Conservation (phyloP, 2,888 invertebrate species). For the Sarcophaga variegata region DNA sequence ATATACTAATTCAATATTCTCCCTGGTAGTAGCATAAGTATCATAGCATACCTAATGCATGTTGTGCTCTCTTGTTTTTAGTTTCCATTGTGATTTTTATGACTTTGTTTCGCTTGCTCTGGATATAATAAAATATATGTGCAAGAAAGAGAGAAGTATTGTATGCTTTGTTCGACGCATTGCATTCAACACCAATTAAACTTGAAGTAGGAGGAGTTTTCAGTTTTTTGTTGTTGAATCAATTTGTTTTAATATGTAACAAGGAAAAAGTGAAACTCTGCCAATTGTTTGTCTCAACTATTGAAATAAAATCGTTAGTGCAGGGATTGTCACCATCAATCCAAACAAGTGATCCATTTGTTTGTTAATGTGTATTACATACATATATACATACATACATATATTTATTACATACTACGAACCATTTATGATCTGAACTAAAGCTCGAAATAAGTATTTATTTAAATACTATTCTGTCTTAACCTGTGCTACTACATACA, state of each 20-base stretch:
- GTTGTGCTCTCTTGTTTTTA: not conserved
- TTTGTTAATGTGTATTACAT: too few relatives aligned
- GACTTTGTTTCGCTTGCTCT: not conserved
- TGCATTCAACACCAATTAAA: not conserved
- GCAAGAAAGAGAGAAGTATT: not conserved
- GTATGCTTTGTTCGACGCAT: not conserved
- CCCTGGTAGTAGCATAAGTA: not conserved
- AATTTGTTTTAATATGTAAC: not conserved
- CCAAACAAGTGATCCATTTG: not conserved
- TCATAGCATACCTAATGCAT: not conserved
- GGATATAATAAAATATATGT: not conserved
- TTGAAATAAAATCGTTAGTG: not conserved
- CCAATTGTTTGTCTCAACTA: not conserved
- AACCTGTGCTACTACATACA: too few relatives aligned
- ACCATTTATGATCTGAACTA: too few relatives aligned
- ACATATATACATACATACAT: too few relatives aligned
- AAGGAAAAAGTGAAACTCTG: not conserved
- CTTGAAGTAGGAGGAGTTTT: not conserved
- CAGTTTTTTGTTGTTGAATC: not conserved
- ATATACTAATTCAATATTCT: slow-evolving; percentile 9
- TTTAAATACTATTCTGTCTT: too few relatives aligned
- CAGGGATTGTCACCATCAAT: not conserved
- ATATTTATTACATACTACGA: too few relatives aligned
- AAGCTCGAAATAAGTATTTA: too few relatives aligned
- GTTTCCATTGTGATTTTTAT: not conserved